Evolutionary conservation across 2,888 invertebrate species (phyloP).

Genomic region (Nyleta sp.): DNA sequence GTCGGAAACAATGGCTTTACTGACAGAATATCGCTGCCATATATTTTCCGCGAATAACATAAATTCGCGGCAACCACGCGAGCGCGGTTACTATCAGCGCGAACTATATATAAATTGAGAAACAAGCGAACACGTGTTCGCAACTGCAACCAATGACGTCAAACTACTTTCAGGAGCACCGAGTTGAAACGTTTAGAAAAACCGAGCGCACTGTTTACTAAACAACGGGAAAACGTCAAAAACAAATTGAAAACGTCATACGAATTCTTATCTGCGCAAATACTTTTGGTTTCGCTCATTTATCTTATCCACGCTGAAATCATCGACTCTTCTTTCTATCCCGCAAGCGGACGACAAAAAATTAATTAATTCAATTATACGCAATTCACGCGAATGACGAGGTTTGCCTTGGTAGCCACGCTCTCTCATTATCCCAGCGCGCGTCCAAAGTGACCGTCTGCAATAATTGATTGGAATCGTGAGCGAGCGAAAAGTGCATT

Average conservation of each 20-base stretch:
- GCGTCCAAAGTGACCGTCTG: background rate
- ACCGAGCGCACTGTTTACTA: constrained; percentile 41
- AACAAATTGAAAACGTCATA: constrained; percentile 24
- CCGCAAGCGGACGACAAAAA: background rate
- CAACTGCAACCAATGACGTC: constrained; percentile 42
- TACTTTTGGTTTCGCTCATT: constrained; percentile 6
- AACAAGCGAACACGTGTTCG: constrained; percentile 48
- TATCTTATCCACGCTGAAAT: background rate
- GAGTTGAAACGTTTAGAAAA: constrained; percentile 19
- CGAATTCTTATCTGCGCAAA: background rate
- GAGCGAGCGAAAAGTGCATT: background rate
- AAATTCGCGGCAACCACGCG: constrained; percentile 18
- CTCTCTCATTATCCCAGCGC: too few species aligned
- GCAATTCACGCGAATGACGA: constrained; percentile 1
- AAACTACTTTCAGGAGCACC: constrained; percentile 33
- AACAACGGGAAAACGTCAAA: constrained; percentile 23
- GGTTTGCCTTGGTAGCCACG: too few species aligned
- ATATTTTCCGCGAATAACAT: constrained; percentile 14
- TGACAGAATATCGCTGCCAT: constrained; percentile 8
- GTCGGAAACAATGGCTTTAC: constrained; percentile 21
- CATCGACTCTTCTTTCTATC: background rate
- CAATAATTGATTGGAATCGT: too few species aligned
- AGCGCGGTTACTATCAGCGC: too few species aligned
- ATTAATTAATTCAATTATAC: constrained; percentile 11
- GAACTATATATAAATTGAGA: constrained; percentile 36